A percentile compares a stretch with the other conserved stretches of the same genome.
Conservation (phyloP, 2,113 vertebrate genomes). For the Arothron firmamentum region DNA sequence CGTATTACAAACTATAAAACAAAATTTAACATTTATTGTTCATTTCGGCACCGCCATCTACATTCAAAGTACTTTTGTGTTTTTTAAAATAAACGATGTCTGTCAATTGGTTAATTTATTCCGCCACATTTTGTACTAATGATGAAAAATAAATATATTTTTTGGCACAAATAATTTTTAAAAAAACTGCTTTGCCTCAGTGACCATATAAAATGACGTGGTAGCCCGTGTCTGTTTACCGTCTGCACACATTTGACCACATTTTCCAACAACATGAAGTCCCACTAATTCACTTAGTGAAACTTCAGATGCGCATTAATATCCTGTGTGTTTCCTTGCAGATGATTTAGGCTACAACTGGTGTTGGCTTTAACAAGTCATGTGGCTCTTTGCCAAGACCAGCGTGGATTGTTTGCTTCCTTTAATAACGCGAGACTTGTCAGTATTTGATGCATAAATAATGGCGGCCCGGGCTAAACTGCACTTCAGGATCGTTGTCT, state of each 20-base stretch:
- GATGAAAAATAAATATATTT: conserved; percentile 24
- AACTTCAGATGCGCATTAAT: conserved; percentile 33
- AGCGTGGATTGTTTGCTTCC: conserved; percentile 51
- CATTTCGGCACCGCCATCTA: conserved; percentile 17
- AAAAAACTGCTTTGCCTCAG: conserved; percentile 9
- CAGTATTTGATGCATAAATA: conserved; percentile 57
- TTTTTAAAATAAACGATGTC: conserved; percentile 7
- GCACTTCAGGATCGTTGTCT: conserved; percentile 45
- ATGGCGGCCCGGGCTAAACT: conserved; percentile 43
- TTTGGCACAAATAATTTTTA: conserved; percentile 20
- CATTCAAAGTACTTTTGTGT: conserved; percentile 18
- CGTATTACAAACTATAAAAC: conserved; percentile 38
- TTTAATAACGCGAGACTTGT: conserved; percentile 55
- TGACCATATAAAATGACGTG: conserved; percentile 11
- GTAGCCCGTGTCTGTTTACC: conserved; percentile 18
- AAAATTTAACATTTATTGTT: conserved; percentile 16
- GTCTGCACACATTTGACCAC: conserved; percentile 19
- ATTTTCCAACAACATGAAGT: conserved; percentile 22
- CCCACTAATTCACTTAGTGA: conserved; percentile 24
- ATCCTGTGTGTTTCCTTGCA: conserved; percentile 40
- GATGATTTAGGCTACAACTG: conserved; percentile 41
- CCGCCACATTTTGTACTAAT: neutral
- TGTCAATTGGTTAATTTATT: conserved; percentile 28
- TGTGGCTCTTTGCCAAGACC: conserved; percentile 52
- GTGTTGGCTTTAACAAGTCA: conserved; percentile 45